Percentiles rank a stretch among this genome's conserved stretches.
These are phyloP conservation scores for Centruroides vittatus DNA, from an alignment of 1,140 invertebrate species.

Conservation along the genomic window DNA sequence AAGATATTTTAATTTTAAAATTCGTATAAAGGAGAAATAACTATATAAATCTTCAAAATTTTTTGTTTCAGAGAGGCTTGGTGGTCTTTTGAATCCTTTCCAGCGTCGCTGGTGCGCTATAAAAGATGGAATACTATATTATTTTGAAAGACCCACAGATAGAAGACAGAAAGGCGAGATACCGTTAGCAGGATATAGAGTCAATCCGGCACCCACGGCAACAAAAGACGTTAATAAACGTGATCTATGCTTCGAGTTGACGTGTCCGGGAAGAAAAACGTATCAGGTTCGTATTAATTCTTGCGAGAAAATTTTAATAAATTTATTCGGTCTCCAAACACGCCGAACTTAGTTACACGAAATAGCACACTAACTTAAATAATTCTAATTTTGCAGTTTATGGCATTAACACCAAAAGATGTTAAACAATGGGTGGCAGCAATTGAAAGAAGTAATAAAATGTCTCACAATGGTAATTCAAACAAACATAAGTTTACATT, in stretches of 20 bases:
- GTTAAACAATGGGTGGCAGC: slow-evolving; percentile 13
- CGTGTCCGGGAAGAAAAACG: slow-evolving; percentile 13
- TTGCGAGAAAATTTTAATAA: not conserved
- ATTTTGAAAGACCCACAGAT: slow-evolving; percentile 12
- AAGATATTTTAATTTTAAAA: no score
- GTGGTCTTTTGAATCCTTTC: slow-evolving; percentile 14
- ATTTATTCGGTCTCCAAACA: no score
- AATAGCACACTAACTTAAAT: no score
- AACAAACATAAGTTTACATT: no score
- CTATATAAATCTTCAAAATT: not conserved
- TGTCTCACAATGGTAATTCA: not conserved
- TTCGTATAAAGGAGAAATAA: no score
- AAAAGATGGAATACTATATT: slow-evolving; percentile 13
- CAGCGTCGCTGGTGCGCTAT: slow-evolving; percentile 15
- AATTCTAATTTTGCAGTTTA: slow-evolving; percentile 5
- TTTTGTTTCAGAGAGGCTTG: slow-evolving; percentile 9
- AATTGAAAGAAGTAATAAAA: slow-evolving; percentile 8
- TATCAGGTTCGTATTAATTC: slow-evolving; percentile 6
- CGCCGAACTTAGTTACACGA: no score
- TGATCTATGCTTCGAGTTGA: slow-evolving; percentile 13
- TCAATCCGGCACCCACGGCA: slow-evolving; percentile 3
- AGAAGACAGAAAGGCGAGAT: slow-evolving; percentile 12
- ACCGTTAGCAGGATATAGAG: slow-evolving; percentile 11
- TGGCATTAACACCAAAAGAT: slow-evolving; percentile 10
- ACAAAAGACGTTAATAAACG: slow-evolving; percentile 8